Evolutionary conservation across 2,113 vertebrate genomes (phyloP).

Genomic region (Ovis canadensis): DNA sequence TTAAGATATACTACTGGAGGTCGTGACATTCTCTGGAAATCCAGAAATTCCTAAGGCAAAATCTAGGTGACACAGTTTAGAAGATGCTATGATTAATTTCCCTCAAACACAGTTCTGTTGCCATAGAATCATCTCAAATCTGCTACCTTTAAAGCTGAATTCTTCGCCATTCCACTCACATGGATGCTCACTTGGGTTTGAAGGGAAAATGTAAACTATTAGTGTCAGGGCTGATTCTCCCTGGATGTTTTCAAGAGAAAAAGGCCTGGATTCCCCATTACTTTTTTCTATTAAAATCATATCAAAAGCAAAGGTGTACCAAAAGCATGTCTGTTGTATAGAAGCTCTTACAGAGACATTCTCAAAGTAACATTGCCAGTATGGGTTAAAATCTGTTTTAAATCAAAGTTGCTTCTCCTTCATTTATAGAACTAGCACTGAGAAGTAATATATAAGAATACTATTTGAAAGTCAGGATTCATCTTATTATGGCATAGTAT

Average conservation of each 20-base stretch:
- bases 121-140: constrained; percentile 9
- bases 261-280: neutral
- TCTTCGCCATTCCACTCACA: neutral
- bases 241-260: neutral
- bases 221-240: neutral
- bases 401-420: constrained; percentile 17
- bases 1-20: neutral
- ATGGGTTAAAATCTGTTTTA: neutral
- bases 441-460: constrained; percentile 18
- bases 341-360: neutral
- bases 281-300: neutral
- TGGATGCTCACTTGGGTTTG: neutral
- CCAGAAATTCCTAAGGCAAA: constrained; percentile 36
- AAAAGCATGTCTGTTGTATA: neutral
- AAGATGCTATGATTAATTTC: neutral
- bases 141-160: neutral
- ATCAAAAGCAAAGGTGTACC: neutral
- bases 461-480: constrained; percentile 50
- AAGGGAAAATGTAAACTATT: neutral
- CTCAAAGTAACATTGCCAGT: neutral
- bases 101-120: neutral
- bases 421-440: neutral
- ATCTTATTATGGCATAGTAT: constrained; percentile 46
- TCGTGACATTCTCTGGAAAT: constrained; percentile 38
- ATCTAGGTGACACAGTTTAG: constrained; percentile 31